A percentile compares a stretch with the other conserved stretches of the same genome.
Conservation (phyloP, 2,888 invertebrate species). For the Mayetiola destructor region DNA sequence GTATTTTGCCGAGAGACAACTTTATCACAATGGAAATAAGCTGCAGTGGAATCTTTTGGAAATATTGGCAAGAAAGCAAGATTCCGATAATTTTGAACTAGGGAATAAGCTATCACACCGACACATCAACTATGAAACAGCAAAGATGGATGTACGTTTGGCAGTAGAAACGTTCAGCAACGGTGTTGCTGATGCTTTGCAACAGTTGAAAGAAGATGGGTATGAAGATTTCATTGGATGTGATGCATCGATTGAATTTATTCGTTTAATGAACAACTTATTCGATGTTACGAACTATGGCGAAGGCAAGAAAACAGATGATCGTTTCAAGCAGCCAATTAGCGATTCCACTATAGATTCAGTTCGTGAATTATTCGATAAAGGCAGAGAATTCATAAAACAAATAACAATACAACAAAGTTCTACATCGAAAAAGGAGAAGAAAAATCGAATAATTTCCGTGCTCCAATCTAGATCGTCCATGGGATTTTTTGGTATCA, state of each 20-base stretch:
- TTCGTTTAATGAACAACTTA: not conserved
- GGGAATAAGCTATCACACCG: not conserved
- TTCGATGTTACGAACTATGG: constrained; percentile 6
- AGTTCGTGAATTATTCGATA: not conserved
- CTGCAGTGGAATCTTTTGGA: not conserved
- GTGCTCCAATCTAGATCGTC: not conserved
- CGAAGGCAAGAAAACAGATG: not conserved
- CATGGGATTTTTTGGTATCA: not conserved
- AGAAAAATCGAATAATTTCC: not conserved
- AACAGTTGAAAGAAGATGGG: not conserved
- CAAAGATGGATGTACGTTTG: not conserved
- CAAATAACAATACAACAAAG: not conserved
- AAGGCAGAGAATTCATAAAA: not conserved
- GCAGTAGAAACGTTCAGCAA: not conserved
- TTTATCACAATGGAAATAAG: not conserved
- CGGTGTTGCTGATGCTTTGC: not conserved
- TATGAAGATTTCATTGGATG: not conserved
- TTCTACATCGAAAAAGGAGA: not conserved
- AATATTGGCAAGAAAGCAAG: not conserved
- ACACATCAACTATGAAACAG: not conserved
- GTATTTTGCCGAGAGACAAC: not conserved
- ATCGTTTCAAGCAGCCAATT: not conserved
- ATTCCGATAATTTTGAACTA: not conserved
- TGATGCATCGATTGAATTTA: not conserved
- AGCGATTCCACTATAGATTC: not conserved